Percentiles rank a stretch among this genome's conserved stretches.
These are phyloP conservation scores for Sorex maritimensis DNA, from an alignment of 2,797 vertebrate species.

Conservation along the genomic window DNA sequence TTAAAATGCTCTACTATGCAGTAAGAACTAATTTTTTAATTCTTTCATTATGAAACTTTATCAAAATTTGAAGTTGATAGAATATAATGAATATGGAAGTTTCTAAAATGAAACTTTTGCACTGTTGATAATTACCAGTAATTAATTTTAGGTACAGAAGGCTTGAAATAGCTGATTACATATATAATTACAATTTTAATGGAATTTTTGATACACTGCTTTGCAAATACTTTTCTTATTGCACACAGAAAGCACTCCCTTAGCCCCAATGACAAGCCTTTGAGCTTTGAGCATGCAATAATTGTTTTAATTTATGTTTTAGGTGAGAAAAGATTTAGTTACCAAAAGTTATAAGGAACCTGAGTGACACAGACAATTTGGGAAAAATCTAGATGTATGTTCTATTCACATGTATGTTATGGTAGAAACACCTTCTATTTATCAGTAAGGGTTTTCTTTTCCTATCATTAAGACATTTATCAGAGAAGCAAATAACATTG, in stretches of 20 bases:
- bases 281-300: background rate
- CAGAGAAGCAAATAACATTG: background rate
- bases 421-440: background rate
- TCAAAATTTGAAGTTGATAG: conserved; percentile 67
- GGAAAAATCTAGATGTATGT: background rate
- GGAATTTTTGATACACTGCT: background rate
- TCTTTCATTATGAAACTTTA: conserved; percentile 67
- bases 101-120: conserved; percentile 64
- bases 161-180: conserved; percentile 45
- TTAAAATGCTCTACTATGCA: conserved; percentile 48
- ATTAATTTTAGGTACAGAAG: conserved; percentile 60
- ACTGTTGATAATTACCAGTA: conserved; percentile 42
- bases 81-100: conserved; percentile 46
- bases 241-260: background rate
- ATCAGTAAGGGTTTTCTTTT: background rate
- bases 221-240: conserved; percentile 41
- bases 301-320: conserved; percentile 33
- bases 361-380: background rate
- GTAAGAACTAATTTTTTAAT: conserved; percentile 66
- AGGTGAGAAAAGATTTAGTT: background rate
- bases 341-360: background rate
- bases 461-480: background rate
- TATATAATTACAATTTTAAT: conserved; percentile 56
- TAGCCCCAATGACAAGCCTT: background rate
- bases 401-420: background rate